Base-by-base conservation (phyloP, 2,113 vertebrate species). In the Choloepus hoffmanni region DNA sequence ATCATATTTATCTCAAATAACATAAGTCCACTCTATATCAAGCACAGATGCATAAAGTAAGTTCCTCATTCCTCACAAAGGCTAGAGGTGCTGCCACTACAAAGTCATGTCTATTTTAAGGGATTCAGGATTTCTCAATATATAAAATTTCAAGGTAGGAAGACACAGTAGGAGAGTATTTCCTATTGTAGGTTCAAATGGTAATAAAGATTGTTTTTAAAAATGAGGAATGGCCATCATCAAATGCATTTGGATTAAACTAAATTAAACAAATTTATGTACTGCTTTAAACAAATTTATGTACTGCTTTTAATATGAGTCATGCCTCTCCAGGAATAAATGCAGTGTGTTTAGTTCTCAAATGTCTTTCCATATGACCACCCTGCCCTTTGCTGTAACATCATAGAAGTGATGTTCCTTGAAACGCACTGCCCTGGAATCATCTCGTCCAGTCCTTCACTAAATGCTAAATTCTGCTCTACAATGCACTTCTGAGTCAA, bases 221-320 rank as follows among this genome's bases (percentile, higher is more conserved):
- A 77, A 88, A 33, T 0, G 5, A 7, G 74, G 58, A 26, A 68
- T 53, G 30, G 62, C 11, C 33, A 2, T 50, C 40, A 23, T 36
- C 45, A 89, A 95, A 43, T 50, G 18, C 70, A 60, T 63, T 86
- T 85, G 67, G 16, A 45, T 83, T 85, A 92, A 92, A 14, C 33
- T 85, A 88, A 82, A 92, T 36, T 36, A 36, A 36, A 36, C 36
- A 36, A 36, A 36, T 36, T 36, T 36, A 36, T 36, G 36, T 36
- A 36, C 36, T 36, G 36, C 36, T 36, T 58, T 70, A 92, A 90
- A 60, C 62, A 45, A 62, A 76, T 90, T 26, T 53, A 50, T 53
- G 74, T 62, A 68, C 40, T 92, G 55, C 4, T 62, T 92, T 92
- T 77, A 90, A 79, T 72, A 76, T 85, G 73, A 67, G 76, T 78